A percentile compares a stretch with the other conserved stretches of the same genome.
These are phyloP conservation scores for Drosophila tristis DNA, from an alignment of 1,140 invertebrate genomes.

Conservation along the genomic window DNA sequence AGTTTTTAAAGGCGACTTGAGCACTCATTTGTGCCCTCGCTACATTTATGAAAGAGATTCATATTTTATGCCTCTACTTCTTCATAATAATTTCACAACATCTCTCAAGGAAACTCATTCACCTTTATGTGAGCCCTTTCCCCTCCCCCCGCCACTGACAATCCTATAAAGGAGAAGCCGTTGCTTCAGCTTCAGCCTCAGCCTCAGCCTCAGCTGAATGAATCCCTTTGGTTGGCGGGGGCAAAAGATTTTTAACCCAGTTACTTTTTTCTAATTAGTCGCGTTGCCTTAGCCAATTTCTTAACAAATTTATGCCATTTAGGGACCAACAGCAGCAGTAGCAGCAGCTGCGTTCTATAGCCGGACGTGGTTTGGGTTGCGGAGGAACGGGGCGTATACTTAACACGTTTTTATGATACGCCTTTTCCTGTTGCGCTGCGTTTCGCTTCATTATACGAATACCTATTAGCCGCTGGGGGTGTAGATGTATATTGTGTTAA, in stretches of 20 bases:
- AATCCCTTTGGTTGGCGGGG: background rate
- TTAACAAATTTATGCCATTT: constrained; percentile 52
- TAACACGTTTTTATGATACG: constrained; percentile 52
- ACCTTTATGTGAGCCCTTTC: background rate
- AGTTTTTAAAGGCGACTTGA: too few species aligned
- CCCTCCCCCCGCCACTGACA: background rate
- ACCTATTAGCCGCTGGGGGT: too few species aligned
- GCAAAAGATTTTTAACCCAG: constrained; percentile 39
- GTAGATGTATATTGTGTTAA: too few species aligned
- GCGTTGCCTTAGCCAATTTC: constrained; percentile 44
- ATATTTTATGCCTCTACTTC: too few species aligned
- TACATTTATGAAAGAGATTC: too few species aligned
- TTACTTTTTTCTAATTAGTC: constrained; percentile 54
- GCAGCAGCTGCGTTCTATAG: background rate
- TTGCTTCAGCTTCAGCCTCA: background rate
- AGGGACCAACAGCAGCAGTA: constrained; percentile 5
- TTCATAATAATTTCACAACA: background rate
- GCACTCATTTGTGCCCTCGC: too few species aligned
- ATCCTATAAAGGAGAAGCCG: background rate
- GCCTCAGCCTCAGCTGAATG: constrained; percentile 2
- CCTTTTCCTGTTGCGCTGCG: constrained; percentile 31
- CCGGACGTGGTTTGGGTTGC: too few species aligned
- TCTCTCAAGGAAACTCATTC: background rate
- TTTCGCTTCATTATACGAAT: constrained; percentile 8
- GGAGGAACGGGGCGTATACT: constrained; percentile 23